Conservation (phyloP, 2,888 invertebrate genomes). For the Drosophila ustulata region DNA sequence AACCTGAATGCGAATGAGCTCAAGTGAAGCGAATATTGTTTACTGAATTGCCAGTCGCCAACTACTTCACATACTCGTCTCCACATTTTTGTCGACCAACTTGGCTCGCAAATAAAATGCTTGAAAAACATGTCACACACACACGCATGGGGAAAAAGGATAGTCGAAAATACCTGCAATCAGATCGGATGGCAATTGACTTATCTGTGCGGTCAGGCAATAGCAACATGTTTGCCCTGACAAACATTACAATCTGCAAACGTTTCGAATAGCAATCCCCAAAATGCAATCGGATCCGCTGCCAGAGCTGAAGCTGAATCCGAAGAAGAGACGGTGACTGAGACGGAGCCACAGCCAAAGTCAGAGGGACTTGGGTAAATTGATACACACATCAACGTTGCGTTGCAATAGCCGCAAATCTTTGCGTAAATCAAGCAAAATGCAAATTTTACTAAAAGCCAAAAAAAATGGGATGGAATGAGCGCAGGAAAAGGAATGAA, state of each 20-base stretch:
- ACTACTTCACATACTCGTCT: background rate
- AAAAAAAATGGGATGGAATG: constrained; percentile 11
- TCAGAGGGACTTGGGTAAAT: constrained; percentile 63
- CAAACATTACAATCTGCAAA: constrained; percentile 63
- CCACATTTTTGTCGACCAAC: background rate
- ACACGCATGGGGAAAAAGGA: background rate
- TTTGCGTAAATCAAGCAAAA: constrained; percentile 79
- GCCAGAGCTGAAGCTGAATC: background rate
- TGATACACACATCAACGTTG: constrained; percentile 78
- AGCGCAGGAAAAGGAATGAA: constrained; percentile 7
- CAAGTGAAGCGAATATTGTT: constrained; percentile 1
- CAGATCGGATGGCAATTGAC: constrained; percentile 69
- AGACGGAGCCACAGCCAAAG: background rate
- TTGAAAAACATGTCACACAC: constrained; percentile 28
- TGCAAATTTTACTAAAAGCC: constrained; percentile 72
- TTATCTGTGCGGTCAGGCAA: constrained; percentile 74
- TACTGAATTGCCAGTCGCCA: background rate
- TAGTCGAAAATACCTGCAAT: constrained; percentile 52
- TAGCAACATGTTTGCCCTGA: constrained; percentile 68
- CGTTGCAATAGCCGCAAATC: constrained; percentile 78
- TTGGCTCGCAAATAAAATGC: constrained; percentile 14
- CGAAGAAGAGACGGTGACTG: background rate
- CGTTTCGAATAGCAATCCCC: constrained; percentile 29
- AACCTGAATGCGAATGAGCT: constrained; percentile 5
- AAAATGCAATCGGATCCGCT: constrained; percentile 50